Evolutionary conservation across 64 coral and sea anemone species (phyloP).

Genomic region (Stichodactyla helianthus): DNA sequence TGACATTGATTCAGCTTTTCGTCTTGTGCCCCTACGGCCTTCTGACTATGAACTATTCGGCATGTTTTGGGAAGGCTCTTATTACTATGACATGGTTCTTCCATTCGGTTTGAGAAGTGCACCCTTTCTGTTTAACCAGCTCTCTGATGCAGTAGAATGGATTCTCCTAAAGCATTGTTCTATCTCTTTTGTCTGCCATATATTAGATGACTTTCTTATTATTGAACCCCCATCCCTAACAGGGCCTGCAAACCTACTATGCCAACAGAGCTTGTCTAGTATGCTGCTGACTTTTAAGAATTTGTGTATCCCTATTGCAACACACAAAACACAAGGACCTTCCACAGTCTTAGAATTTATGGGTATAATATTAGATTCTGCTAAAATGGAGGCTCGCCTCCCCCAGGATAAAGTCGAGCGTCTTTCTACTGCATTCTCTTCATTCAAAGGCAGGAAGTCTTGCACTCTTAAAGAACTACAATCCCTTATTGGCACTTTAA

Average conservation of each 20-base stretch:
- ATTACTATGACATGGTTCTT: slow-evolving; percentile 39
- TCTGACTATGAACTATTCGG: slow-evolving; percentile 48
- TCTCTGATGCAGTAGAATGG: slow-evolving; percentile 45
- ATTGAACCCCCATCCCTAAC: slow-evolving; percentile 19
- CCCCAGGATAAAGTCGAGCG: slow-evolving; percentile 24
- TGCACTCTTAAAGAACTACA: too few relatives aligned
- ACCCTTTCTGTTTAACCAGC: slow-evolving; percentile 26
- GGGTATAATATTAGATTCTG: too few relatives aligned
- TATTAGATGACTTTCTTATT: slow-evolving; percentile 44
- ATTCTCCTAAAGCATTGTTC: slow-evolving; percentile 29
- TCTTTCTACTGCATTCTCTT: too few relatives aligned
- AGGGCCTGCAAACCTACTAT: not conserved
- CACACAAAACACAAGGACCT: slow-evolving; percentile 10
- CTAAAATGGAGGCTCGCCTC: slow-evolving; percentile 17
- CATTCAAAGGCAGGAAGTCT: too few relatives aligned
- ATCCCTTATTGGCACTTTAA: too few relatives aligned
- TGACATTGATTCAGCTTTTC: slow-evolving; percentile 18
- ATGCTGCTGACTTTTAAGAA: slow-evolving; percentile 39
- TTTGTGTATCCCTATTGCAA: slow-evolving; percentile 29
- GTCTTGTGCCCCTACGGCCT: not conserved
- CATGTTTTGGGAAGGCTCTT: slow-evolving; percentile 40
- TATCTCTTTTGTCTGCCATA: slow-evolving; percentile 51
- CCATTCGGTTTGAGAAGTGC: slow-evolving; percentile 1
- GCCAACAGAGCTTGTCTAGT: slow-evolving; percentile 30
- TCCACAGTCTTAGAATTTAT: too few relatives aligned